These are phyloP conservation scores for Oegoconia quadripuncta DNA, from an alignment of 2,888 invertebrate species.

Conservation along the genomic window DNA sequence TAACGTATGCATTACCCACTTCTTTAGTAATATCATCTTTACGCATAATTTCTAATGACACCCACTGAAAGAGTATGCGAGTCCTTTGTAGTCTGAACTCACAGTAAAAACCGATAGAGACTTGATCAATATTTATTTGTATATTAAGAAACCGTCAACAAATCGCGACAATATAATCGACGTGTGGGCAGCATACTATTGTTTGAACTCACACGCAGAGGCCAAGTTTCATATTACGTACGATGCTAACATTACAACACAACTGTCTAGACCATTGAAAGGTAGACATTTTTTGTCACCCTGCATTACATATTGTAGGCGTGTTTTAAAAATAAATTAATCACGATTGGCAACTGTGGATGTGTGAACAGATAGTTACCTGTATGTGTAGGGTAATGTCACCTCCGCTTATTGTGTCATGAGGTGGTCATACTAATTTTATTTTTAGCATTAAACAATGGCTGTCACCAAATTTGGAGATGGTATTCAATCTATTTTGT, in stretches of 20 bases:
- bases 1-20: no score
- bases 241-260: constrained; percentile 42
- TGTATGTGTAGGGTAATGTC: constrained; percentile 2
- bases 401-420: not conserved
- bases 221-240: constrained; percentile 28
- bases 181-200: constrained; percentile 55
- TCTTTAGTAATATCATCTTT: no score
- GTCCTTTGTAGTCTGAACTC: no score
- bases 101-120: not conserved
- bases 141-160: constrained; percentile 43
- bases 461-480: no score
- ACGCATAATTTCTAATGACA: no score
- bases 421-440: not conserved
- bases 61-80: no score
- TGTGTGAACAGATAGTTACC: constrained; percentile 12
- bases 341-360: constrained; percentile 33
- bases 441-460: not conserved
- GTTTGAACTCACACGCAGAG: constrained; percentile 39
- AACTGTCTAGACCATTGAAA: constrained; percentile 55
- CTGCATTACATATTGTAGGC: constrained; percentile 42
- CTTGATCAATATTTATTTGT: constrained; percentile 44
- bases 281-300: constrained; percentile 54
- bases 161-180: constrained; percentile 38
- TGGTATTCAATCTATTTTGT: no score
- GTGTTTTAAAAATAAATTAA: constrained; percentile 48